Base-by-base conservation (phyloP, 2,797 vertebrate species). In the Cheracebus regulus region DNA sequence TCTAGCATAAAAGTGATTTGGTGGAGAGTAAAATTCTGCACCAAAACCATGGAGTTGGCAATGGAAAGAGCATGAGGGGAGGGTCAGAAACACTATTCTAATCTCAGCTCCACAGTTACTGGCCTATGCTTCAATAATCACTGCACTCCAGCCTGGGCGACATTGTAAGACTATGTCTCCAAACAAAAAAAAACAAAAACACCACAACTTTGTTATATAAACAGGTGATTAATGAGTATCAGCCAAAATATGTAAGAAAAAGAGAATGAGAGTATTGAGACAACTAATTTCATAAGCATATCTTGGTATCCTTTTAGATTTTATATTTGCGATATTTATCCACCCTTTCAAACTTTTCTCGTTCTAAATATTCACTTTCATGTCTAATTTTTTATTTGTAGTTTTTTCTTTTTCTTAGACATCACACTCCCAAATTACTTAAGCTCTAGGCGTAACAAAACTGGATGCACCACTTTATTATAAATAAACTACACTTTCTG, bases 381-480 rank as follows among this genome's bases (percentile, higher is more conserved):
- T 67, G 64, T 95, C 41, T 73, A 94, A 85, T 78, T 83, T 88
- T 92, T 30, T 84, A 64, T 46, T 72, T 93, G 39, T 83, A 67
- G 75, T 36, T 72, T 91, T 88, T 14, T 36, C 4, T 64, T 90
- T 96, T 89, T 70, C 58, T 97, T 93, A 82, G 95, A 50, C 41
- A 70, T 86, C 33, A 4, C 2, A 12, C 6, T 96, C 26, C 48
- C 28, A 83, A 93, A 83, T 80, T 48, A 50, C 14, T 93, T 72
- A 64, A 96, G 78, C 7, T 58, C 22, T 3, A 85, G 12, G n/a
- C 12, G 26, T n/a, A 36, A 57, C 2, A 36, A 90, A 97, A 83
- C 48, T 55, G 15, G 28, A 72, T 48, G 46, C 4, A 88, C 12
- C 5, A 28, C 30, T 58, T 33, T 41, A 75, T 89, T 50, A 80